Percentiles rank a stretch among this genome's conserved stretches.
Conservation (phyloP, 2,113 vertebrate genomes). For the Himantopus leucocephalus region DNA sequence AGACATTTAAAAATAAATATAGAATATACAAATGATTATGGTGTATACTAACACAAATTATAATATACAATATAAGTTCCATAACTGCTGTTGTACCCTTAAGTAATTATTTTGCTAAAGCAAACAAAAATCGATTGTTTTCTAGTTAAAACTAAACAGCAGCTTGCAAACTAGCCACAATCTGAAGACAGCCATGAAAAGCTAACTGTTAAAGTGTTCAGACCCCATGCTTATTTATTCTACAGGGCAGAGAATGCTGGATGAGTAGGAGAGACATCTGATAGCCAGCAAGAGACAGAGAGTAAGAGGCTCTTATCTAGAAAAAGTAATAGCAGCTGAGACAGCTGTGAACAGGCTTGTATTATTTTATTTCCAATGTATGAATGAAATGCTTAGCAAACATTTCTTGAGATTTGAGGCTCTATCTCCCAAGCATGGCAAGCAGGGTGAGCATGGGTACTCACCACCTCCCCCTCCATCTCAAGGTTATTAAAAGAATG, state of each 20-base stretch:
- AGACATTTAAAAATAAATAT: background rate
- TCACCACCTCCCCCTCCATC: background rate
- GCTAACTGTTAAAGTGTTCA: background rate
- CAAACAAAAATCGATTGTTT: background rate
- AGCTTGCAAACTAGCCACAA: background rate
- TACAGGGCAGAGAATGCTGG: background rate
- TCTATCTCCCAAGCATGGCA: background rate
- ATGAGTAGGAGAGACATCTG: background rate
- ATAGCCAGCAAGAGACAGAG: background rate
- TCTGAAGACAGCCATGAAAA: background rate
- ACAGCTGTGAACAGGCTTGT: background rate
- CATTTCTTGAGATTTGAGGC: background rate
- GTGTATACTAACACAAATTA: background rate
- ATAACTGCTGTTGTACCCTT: background rate
- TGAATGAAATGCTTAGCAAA: background rate
- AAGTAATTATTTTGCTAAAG: background rate
- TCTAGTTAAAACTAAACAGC: background rate
- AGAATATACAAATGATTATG: background rate
- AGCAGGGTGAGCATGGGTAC: background rate
- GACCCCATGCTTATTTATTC: background rate
- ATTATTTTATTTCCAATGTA: constrained; percentile 30
- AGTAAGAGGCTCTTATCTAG: constrained; percentile 14
- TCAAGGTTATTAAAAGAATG: background rate
- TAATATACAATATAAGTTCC: background rate
- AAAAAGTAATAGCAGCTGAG: constrained; percentile 33